Evolutionary conservation across 2,113 vertebrate genomes (phyloP), one percentile per base, ranked within the genome.

Genomic region (Pelvicachromis taeniatus): DNA sequence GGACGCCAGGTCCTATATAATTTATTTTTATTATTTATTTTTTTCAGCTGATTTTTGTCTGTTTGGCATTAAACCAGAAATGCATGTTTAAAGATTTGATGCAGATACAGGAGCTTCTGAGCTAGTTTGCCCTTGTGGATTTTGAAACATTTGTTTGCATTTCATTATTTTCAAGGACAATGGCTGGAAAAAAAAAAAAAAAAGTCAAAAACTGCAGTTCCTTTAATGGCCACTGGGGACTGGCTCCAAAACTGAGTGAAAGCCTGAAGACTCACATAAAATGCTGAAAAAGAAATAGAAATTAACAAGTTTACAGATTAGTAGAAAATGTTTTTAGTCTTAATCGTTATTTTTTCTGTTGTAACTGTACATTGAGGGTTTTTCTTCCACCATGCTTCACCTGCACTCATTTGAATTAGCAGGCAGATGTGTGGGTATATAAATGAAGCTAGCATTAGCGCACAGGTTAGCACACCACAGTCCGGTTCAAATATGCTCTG

Each of bases 181-280:
- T 45, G 8, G 40, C 40, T 0, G 38, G 8, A 16, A 0, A 0
- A 16, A 0, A 0, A 7, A 2, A 53, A 0, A 0, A 4, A 2
- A 53, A 52, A n/a, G 31, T 5, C 31, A 11, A 29, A 59, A 42
- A 23, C 14, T 29, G 68, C 68, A 73, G 42, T 73, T 73, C 23
- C 42, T 29, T 5, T 73, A 48, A 29, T 48, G 68, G 9, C 23
- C 42, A 73, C 42, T 73, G 19, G 65, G 45, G 21, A 45, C 61
- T 40, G 38, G 40, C n/a, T 26, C 38, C 38, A 45, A 70, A 42
- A 45, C 23, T 21, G 4, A 42, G 40, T 42, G 9, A 42, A 23
- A 42, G 7, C 38, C 1, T 0, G 4, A 21, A 48, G 0, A 48
- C 3, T 2, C 40, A 4, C 65, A 45, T 70, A 70, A 70, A 45